Conservation (phyloP, 2,888 invertebrate species). For the Magallana nippona region DNA sequence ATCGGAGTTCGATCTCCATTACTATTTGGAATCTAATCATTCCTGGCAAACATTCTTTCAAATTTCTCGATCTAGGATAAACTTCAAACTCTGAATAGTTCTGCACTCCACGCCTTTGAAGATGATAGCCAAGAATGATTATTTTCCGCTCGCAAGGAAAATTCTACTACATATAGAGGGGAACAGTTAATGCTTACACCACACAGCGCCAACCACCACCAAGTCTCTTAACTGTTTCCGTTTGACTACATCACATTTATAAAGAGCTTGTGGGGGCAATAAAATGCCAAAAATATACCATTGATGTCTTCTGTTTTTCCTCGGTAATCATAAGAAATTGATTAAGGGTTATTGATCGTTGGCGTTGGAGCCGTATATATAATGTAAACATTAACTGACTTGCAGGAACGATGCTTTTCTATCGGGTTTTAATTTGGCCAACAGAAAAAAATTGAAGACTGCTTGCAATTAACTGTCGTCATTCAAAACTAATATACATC, state of each 20-base stretch:
- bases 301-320: background rate
- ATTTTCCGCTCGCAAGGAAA: background rate
- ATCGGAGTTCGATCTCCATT: background rate
- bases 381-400: no score
- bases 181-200: background rate
- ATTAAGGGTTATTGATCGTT: background rate
- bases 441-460: no score
- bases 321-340: background rate
- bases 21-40: background rate
- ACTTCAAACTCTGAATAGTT: background rate
- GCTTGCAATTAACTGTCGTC: no score
- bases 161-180: background rate
- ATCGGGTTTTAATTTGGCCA: no score
- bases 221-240: background rate
- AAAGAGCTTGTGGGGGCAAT: background rate
- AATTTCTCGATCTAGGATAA: background rate
- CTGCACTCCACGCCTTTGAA: background rate
- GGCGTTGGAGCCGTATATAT: no score
- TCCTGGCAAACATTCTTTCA: background rate
- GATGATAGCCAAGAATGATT: background rate
- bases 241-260: background rate
- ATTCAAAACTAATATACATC: no score
- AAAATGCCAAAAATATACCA: background rate
- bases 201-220: background rate
- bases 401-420: no score